Evolutionary conservation across 2,888 invertebrate species (phyloP), one percentile per base, ranked within the genome.

Genomic region (Siphlonurus alternatus): DNA sequence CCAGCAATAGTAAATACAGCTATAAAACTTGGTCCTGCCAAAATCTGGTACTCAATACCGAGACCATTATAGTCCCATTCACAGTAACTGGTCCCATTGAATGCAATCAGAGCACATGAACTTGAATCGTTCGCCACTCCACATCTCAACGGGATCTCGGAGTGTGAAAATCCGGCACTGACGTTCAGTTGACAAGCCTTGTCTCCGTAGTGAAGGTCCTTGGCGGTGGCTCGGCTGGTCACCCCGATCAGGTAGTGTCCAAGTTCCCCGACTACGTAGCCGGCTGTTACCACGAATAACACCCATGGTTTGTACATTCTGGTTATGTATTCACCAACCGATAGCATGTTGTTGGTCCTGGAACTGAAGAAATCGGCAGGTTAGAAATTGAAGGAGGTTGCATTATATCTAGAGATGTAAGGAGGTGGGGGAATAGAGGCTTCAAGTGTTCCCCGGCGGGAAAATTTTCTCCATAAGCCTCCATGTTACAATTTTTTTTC

Each of bases 41-140:
- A 77, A 67, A 94, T 84, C 77, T 95, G 94, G 76, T 95, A 95
- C 73, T 93, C 91, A 66, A 93, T 80, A 15, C 94, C 95, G 64
- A 93, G 80, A 0, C 95, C 95, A 73, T 91, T 93, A 80, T 93
- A 93, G 73, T 87, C 88, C 93, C 93, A 95, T 72, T 90, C 89
- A 77, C 95, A 95, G 74, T 89, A 89, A 3, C 77, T 72, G 0
- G 85, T 85, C 0, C 87, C 90, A 71, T 90, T 89, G 61, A 86
- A 70, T 64, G 80, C 80, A 60, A 86, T 77, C 0, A 81, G 77
- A 67, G 76, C 75, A 73, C 88, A 89, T 77, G 83, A 79, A 76
- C 74, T 56, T 78, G 79, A 10, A 79, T 76, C 71, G 79, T 81
- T 80, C 22, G 79, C 80, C 0, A 76, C 72, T 25, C 79, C 77